Conservation (phyloP, 2,797 vertebrate genomes). For the Zenarchopterus dispar region DNA sequence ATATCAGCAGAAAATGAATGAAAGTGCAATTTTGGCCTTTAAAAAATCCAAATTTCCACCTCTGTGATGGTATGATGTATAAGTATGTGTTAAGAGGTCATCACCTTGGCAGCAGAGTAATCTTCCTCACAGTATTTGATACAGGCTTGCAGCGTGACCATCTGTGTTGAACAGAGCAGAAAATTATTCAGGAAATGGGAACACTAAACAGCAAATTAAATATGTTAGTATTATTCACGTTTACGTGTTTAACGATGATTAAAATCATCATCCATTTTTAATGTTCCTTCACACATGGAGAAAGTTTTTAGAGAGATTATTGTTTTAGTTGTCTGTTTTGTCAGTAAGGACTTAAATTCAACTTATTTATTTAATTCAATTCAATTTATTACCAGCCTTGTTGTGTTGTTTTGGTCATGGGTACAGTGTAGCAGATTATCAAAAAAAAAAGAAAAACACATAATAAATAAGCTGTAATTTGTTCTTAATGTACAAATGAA, state of each 20-base stretch:
- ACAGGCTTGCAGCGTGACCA: conserved; percentile 89
- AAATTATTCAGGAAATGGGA: not conserved
- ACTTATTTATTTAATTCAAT: no score
- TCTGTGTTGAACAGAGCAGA: conserved; percentile 63
- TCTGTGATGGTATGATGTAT: not conserved
- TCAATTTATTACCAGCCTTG: no score
- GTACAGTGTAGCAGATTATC: no score
- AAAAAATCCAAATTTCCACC: conserved; percentile 13
- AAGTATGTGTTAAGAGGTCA: not conserved
- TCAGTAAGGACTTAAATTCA: no score
- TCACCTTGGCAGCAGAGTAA: conserved; percentile 87
- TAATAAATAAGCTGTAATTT: no score
- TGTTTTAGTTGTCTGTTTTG: no score
- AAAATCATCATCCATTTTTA: not conserved
- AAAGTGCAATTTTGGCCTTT: not conserved
- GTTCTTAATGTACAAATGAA: no score
- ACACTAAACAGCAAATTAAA: not conserved
- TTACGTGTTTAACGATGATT: not conserved
- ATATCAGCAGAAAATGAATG: not conserved
- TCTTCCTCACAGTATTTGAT: conserved; percentile 94
- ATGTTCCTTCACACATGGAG: no score
- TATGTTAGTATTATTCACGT: no score
- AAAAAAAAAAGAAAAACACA: no score
- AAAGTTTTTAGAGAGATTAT: no score
- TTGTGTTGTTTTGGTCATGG: no score